Conservation (phyloP, 2,797 vertebrate genomes). For the Cossypha heuglini region DNA sequence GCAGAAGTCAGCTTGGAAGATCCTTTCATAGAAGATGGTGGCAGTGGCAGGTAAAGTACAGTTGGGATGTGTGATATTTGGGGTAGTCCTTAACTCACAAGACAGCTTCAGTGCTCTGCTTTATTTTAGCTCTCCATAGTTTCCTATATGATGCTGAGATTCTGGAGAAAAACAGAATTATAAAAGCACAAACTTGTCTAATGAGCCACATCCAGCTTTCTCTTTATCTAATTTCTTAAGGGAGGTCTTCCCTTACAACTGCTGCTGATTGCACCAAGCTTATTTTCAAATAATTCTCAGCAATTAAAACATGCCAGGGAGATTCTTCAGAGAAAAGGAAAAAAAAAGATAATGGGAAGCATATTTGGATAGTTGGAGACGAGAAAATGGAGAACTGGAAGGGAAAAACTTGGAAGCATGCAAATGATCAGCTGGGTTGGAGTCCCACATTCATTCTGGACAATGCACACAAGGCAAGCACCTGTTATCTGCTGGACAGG, state of each 20-base stretch:
- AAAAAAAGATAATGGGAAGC: background rate
- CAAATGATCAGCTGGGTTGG: background rate
- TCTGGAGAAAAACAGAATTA: background rate
- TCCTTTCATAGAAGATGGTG: background rate
- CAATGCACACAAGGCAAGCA: background rate
- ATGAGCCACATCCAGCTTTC: background rate
- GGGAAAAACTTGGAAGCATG: background rate
- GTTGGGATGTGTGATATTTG: background rate
- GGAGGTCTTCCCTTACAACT: background rate
- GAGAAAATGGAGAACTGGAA: background rate
- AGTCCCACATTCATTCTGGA: background rate
- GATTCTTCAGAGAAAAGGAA: background rate
- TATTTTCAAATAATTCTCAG: background rate
- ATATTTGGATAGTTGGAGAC: background rate
- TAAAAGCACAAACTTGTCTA: background rate
- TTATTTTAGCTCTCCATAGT: background rate
- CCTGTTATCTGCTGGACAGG: background rate
- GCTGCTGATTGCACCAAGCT: background rate
- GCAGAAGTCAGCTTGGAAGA: background rate
- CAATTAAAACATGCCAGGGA: background rate
- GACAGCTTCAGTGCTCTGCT: background rate
- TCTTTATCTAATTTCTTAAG: background rate
- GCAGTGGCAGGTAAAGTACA: background rate
- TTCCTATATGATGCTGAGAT: background rate
- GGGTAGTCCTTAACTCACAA: background rate